Evolutionary conservation across 2,113 vertebrate genomes (phyloP).

Genomic region (Gobius niger): DNA sequence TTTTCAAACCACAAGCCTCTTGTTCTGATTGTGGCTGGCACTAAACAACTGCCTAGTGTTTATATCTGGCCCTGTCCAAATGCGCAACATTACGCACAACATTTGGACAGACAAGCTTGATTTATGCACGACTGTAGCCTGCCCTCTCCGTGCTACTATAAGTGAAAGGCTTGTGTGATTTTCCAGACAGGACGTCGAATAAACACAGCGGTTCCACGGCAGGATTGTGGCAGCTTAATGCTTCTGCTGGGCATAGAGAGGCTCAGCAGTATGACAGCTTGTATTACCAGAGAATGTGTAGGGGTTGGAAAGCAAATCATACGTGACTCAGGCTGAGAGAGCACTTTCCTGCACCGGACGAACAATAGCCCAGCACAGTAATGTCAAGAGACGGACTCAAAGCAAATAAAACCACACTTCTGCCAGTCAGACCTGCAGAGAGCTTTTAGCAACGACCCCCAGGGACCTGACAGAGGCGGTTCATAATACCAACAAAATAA

Average conservation of each 20-base stretch:
- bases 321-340: slow-evolving; percentile 59
- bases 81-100: neutral
- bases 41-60: too few relatives aligned
- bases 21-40: too few relatives aligned
- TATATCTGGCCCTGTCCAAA: slow-evolving; percentile 7
- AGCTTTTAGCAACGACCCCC: slow-evolving; percentile 24
- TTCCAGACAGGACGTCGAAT: slow-evolving; percentile 5
- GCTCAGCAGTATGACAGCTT: slow-evolving; percentile 33
- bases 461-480: slow-evolving; percentile 17
- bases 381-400: slow-evolving; percentile 49
- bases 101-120: slow-evolving; percentile 1
- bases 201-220: slow-evolving; percentile 41
- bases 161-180: slow-evolving; percentile 2
- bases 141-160: neutral
- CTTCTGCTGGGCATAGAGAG: slow-evolving; percentile 48
- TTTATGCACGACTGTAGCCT: slow-evolving; percentile 4
- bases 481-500: slow-evolving; percentile 17
- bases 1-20: too few relatives aligned
- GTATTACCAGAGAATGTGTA: slow-evolving; percentile 36
- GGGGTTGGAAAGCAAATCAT: slow-evolving; percentile 42
- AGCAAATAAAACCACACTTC: slow-evolving; percentile 25
- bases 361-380: slow-evolving; percentile 41
- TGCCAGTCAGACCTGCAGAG: slow-evolving; percentile 19
- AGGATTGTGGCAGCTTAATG: slow-evolving; percentile 48
- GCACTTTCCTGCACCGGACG: slow-evolving; percentile 45